Conservation (phyloP, 1,140 invertebrate genomes). For the Drosophila parvula region DNA sequence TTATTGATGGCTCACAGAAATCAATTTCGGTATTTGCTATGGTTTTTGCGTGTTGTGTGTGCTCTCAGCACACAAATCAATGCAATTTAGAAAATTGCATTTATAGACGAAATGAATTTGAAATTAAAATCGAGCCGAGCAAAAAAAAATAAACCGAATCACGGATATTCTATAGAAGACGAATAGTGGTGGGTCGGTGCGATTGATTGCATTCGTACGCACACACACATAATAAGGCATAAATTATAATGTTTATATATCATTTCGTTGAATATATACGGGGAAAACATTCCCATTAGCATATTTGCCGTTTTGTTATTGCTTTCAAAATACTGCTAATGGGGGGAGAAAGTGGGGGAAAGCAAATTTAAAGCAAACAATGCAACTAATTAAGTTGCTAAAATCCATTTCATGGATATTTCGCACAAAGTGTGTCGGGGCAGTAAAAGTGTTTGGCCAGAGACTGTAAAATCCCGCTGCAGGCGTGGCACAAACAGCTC, state of each 20-base stretch:
- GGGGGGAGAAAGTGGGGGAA: not conserved
- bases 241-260: conserved; percentile 58
- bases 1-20: conserved; percentile 48
- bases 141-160: conserved; percentile 39
- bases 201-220: conserved; percentile 42
- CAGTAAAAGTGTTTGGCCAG: conserved; percentile 19
- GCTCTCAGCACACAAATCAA: conserved; percentile 55
- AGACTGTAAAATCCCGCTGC: conserved; percentile 34
- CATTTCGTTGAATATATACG: conserved; percentile 27
- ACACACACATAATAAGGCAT: conserved; percentile 40
- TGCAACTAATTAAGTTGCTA: conserved; percentile 47
- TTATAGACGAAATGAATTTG: conserved; percentile 64
- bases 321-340: not conserved
- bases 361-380: conserved; percentile 41
- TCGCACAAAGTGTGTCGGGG: too few relatives aligned
- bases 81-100: conserved; percentile 78
- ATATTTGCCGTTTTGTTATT: conserved; percentile 29
- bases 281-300: conserved; percentile 32
- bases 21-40: conserved; percentile 54
- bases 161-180: conserved; percentile 31
- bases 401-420: conserved; percentile 7
- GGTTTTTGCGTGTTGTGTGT: conserved; percentile 35
- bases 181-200: conserved; percentile 11
- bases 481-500: conserved; percentile 28
- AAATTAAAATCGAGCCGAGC: conserved; percentile 56